Conservation (phyloP, 2,113 vertebrate genomes). For the Circaetus cinerascens region DNA sequence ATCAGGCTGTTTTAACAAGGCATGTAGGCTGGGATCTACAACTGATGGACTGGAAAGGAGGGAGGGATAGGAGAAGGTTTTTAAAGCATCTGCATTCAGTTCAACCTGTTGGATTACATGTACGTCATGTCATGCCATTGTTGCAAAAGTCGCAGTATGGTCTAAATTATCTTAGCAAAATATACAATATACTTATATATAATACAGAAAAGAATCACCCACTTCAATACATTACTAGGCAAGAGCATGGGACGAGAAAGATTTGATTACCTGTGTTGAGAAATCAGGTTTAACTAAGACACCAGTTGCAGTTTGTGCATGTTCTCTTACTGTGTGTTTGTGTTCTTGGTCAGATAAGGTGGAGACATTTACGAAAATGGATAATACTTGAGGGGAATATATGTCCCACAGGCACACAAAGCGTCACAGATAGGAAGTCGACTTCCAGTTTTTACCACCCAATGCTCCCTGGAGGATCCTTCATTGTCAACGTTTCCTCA, state of each 20-base stretch:
- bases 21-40: background rate
- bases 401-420: background rate
- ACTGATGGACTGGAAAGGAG: background rate
- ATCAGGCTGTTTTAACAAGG: background rate
- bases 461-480: background rate
- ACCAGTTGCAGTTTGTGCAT: background rate
- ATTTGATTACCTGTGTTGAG: background rate
- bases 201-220: background rate
- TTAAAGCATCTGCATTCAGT: background rate
- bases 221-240: background rate
- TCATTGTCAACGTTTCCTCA: background rate
- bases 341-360: background rate
- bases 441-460: background rate
- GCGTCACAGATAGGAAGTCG: background rate
- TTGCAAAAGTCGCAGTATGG: background rate
- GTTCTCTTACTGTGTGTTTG: background rate
- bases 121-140: background rate
- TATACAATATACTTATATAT: background rate
- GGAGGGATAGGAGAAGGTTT: background rate
- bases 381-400: background rate
- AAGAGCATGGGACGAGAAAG: background rate
- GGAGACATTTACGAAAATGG: background rate
- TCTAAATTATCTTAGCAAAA: background rate
- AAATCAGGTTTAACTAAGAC: background rate
- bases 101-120: background rate